Conservation (phyloP, 2,113 vertebrate species). For the Recurvirostra avosetta region DNA sequence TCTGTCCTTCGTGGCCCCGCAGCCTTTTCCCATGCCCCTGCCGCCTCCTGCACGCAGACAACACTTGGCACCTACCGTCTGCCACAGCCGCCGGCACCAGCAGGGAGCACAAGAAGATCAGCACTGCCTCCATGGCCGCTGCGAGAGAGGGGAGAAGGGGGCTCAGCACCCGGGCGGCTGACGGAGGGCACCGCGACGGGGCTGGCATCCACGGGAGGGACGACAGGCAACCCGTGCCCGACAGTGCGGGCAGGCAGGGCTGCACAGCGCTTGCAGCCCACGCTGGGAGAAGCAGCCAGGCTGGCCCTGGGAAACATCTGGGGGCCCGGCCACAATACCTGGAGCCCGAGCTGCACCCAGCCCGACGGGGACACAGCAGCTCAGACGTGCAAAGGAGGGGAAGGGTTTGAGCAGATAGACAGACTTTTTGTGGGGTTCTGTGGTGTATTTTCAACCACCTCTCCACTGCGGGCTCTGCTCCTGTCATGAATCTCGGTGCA, state of each 20-base stretch:
- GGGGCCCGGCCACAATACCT: too few relatives aligned
- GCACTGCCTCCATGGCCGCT: constrained; percentile 88
- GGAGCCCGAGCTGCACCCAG: neutral
- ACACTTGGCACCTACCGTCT: constrained; percentile 76
- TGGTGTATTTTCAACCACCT: neutral
- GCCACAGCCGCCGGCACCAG: constrained; percentile 77
- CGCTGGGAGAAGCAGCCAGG: neutral
- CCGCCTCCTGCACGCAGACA: rapidly evolving
- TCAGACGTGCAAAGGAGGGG: neutral
- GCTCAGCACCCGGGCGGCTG: neutral
- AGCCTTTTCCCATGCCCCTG: neutral
- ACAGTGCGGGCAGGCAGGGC: too few relatives aligned
- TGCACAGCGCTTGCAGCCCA: neutral
- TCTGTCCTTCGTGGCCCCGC: rapidly evolving
- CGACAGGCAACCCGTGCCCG: rapidly evolving
- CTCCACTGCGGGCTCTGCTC: neutral
- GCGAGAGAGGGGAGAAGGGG: neutral
- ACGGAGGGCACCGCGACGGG: rapidly evolving
- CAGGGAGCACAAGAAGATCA: constrained; percentile 86
- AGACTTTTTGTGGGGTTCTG: neutral
- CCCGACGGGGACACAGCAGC: rapidly evolving
- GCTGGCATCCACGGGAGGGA: rapidly evolving
- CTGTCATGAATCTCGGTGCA: neutral
- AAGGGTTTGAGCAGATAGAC: neutral
- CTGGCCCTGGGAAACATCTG: neutral